Conservation (phyloP, 2,113 vertebrate genomes). For the Petrocephalus zakoni region DNA sequence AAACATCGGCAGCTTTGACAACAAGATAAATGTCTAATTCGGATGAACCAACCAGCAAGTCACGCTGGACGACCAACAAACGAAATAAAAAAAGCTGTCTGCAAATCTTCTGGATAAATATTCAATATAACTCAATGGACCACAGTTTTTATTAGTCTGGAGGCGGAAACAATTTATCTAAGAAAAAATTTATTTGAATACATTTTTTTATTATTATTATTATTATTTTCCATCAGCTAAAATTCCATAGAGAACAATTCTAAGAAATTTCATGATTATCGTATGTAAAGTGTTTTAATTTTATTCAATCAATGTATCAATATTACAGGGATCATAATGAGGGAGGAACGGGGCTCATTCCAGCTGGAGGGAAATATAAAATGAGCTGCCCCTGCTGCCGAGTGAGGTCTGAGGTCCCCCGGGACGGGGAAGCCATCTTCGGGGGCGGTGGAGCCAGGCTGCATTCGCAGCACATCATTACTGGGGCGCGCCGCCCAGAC, state of each 20-base stretch:
- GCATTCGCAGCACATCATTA: conserved; percentile 66
- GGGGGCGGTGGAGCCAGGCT: conserved; percentile 51
- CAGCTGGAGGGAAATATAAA: conserved; percentile 29
- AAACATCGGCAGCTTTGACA: not conserved
- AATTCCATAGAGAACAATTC: not conserved
- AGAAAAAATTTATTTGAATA: not conserved
- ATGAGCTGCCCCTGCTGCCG: conserved; percentile 33
- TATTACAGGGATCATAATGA: not conserved
- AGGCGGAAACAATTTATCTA: not conserved
- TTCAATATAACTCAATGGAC: not conserved
- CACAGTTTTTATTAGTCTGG: not conserved
- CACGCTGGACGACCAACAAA: not conserved
- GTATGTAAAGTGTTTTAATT: not conserved
- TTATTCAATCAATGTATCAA: not conserved
- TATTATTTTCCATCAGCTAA: not conserved
- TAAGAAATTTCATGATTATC: not conserved
- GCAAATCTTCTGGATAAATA: not conserved
- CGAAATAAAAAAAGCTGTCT: not conserved
- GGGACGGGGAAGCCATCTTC: conserved; percentile 43
- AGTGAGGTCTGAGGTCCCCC: conserved; percentile 37
- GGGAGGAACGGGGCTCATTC: not conserved
- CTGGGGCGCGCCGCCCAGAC: conserved; percentile 60
- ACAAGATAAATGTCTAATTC: not conserved
- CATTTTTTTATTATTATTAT: not conserved
- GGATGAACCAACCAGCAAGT: not conserved